Conservation (phyloP, 2,888 invertebrate genomes). For the Tromatobia lineatoria region DNA sequence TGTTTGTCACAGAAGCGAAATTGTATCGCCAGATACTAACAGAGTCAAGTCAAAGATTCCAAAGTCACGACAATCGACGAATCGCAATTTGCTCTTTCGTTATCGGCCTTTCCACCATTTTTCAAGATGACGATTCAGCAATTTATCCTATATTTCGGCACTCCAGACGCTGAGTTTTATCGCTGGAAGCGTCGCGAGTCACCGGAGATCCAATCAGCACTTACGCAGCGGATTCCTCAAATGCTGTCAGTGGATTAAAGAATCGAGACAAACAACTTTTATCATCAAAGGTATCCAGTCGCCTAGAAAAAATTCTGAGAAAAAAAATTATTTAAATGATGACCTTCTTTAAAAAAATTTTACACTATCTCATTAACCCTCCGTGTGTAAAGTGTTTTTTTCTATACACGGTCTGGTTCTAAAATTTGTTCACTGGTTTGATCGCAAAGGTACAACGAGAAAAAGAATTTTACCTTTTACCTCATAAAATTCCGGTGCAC, state of each 20-base stretch:
- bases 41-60: neutral
- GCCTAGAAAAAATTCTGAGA: too few species aligned
- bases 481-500: too few species aligned
- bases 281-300: too few species aligned
- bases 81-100: neutral
- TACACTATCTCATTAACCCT: too few species aligned
- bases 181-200: neutral
- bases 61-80: neutral
- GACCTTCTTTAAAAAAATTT: too few species aligned
- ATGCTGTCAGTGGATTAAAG: neutral
- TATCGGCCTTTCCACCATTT: neutral
- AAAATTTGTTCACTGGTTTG: too few species aligned
- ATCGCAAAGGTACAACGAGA: too few species aligned
- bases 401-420: too few species aligned
- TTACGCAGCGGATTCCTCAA: neutral
- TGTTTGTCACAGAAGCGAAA: conserved; percentile 20
- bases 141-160: neutral
- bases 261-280: neutral
- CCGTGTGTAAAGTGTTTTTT: too few species aligned
- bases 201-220: neutral
- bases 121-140: neutral
- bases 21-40: conserved; percentile 7
- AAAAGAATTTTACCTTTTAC: too few species aligned
- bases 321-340: too few species aligned
- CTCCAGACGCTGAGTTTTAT: neutral